Evolutionary conservation across 2,797 vertebrate species (phyloP).

Genomic region (Xerus rutilus): DNA sequence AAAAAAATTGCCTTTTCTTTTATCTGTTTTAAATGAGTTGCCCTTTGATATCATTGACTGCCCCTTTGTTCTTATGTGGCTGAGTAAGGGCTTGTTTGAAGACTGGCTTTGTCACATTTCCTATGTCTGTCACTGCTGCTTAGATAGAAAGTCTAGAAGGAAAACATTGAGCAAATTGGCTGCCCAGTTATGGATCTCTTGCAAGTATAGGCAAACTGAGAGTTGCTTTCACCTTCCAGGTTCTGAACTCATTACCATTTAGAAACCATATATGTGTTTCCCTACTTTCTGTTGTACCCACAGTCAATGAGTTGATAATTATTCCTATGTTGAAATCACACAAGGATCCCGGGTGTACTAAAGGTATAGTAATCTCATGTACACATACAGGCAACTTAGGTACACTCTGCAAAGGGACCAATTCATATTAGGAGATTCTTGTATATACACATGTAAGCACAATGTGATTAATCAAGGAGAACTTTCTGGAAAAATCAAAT

Average conservation of each 20-base stretch:
- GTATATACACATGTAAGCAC: background rate
- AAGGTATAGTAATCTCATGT: background rate
- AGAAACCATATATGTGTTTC: background rate
- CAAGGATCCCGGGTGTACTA: background rate
- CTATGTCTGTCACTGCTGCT: background rate
- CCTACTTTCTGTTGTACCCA: background rate
- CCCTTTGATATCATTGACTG: slow-evolving; percentile 56
- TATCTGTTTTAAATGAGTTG: slow-evolving; percentile 64
- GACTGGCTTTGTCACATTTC: slow-evolving; percentile 38
- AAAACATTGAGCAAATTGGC: slow-evolving; percentile 16
- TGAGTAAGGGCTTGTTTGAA: slow-evolving; percentile 65
- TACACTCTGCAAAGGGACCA: background rate
- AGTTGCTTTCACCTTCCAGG: slow-evolving; percentile 18
- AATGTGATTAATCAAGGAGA: background rate
- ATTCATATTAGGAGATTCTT: background rate
- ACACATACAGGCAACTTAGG: background rate
- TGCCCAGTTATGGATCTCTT: slow-evolving; percentile 6
- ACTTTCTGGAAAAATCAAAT: slow-evolving; percentile 15
- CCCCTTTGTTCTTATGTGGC: slow-evolving; percentile 53
- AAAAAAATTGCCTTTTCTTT: slow-evolving; percentile 53
- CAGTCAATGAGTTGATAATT: background rate
- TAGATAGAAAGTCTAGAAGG: slow-evolving; percentile 34
- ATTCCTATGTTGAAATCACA: background rate
- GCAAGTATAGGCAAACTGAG: background rate
- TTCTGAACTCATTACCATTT: slow-evolving; percentile 7